Conservation (phyloP, 2,113 vertebrate species). For the Spheniscus mendiculus region DNA sequence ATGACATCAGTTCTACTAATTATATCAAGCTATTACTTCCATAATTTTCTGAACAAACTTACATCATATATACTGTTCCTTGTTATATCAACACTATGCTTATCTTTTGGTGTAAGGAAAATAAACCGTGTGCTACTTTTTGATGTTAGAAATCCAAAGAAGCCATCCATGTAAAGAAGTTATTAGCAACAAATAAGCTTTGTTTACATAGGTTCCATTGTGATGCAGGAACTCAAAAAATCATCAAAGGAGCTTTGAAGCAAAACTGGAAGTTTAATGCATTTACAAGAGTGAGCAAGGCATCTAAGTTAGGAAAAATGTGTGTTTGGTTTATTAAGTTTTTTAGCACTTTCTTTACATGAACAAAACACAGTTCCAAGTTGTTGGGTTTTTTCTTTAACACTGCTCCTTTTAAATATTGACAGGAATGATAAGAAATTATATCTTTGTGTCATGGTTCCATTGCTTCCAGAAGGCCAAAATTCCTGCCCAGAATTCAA, state of each 20-base stretch:
- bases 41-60: neutral
- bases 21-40: neutral
- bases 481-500: neutral
- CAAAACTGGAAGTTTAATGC: neutral
- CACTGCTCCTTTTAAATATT: neutral
- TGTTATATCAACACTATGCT: neutral
- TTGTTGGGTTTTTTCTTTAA: neutral
- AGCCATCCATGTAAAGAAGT: neutral
- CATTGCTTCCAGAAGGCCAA: neutral
- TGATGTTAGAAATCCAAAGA: neutral
- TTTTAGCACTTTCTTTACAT: neutral
- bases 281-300: neutral
- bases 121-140: neutral
- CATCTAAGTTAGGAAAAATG: neutral
- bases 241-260: neutral
- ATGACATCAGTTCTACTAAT: neutral
- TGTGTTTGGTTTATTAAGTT: neutral
- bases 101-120: neutral
- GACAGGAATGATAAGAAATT: neutral
- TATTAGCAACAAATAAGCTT: neutral
- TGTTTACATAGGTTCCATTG: neutral
- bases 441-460: neutral
- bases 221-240: neutral
- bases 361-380: rapidly evolving
- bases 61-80: neutral